phyloP scores from a whole-genome alignment of 2,113 vertebrate species.

The Zosterops japonicus region DNA sequence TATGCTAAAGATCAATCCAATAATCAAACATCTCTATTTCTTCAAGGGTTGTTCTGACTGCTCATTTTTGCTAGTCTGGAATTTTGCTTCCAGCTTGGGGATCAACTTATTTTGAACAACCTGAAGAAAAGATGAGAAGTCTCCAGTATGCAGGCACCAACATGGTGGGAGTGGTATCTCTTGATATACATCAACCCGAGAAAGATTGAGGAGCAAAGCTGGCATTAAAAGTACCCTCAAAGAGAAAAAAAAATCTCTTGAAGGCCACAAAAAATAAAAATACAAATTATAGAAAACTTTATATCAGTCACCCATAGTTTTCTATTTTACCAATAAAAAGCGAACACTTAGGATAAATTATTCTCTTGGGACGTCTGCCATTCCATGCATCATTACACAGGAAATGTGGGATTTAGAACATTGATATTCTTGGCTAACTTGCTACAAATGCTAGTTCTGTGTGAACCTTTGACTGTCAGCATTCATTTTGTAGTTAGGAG shows the following conservation, averaged over 20 bases:
- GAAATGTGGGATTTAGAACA: not conserved
- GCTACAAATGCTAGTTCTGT: not conserved
- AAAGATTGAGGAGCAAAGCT: not conserved
- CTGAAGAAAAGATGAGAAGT: not conserved
- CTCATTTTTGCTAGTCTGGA: not conserved
- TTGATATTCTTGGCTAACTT: not conserved
- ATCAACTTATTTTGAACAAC: not conserved
- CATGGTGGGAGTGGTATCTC: not conserved
- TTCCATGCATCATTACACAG: not conserved
- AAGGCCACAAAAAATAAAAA: not conserved
- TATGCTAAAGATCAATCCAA: not conserved
- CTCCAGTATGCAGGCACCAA: not conserved
- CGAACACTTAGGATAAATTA: not conserved
- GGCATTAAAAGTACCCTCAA: not conserved
- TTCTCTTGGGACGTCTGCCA: not conserved
- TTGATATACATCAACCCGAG: not conserved
- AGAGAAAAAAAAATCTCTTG: not conserved
- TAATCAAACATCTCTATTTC: not conserved
- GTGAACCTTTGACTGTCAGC: not conserved
- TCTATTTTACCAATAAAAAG: not conserved
- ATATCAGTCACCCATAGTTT: not conserved
- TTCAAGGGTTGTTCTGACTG: not conserved
- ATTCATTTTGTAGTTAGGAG: not conserved
- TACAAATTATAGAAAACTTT: not conserved
- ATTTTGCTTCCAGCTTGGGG: not conserved